Evolutionary conservation across 2,888 invertebrate genomes (phyloP), one percentile per base, ranked within the genome.

Genomic region (Philopedon plagiatum): DNA sequence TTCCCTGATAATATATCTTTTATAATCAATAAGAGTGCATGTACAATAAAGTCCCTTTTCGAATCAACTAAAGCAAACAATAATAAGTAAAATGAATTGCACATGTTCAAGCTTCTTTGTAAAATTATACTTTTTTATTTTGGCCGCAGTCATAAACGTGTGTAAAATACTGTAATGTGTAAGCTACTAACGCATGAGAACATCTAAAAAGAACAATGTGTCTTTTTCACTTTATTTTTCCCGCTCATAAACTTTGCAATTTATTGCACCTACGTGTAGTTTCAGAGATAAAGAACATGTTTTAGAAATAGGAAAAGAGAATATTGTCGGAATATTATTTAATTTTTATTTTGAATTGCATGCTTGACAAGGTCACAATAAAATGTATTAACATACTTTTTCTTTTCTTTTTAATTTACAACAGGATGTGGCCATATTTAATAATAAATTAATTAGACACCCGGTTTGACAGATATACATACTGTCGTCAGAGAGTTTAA

Each of bases 171-270:
- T 26, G 46, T 61, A 46, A 61, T 23, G 32, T 61, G 61, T 41
- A 60, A 41, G 39, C 26, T 23, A 46, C 46, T 46, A 61, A 61
- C 44, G 26, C 61, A 46, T 44, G 44, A 26, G 18, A 46, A 32
- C 46, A 46, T 46, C 32, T 32, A 61, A 46, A 61, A 44, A 61
- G 61, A 61, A 61, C 61, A 29, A 46, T 61, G 46, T 46, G 29
- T 29, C 44, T 61, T 39, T 60, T 61, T 61, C 18, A 61, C 61
- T 44, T 46, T 61, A 61, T 61, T 61, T 61, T 61, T 61, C 61
- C 32, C 15, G 46, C 61, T 61, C 61, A 61, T 61, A 61, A 61
- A 61, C 44, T 41, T 44, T 29, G 5, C 44, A 46, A 46, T 61
- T 61, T 61, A 61, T 61, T 61, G 46, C 26, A 44, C 46, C 29